phyloP scores from a whole-genome alignment of 35 echinoderm and acorn worm species.

The Ptychodera flava region DNA sequence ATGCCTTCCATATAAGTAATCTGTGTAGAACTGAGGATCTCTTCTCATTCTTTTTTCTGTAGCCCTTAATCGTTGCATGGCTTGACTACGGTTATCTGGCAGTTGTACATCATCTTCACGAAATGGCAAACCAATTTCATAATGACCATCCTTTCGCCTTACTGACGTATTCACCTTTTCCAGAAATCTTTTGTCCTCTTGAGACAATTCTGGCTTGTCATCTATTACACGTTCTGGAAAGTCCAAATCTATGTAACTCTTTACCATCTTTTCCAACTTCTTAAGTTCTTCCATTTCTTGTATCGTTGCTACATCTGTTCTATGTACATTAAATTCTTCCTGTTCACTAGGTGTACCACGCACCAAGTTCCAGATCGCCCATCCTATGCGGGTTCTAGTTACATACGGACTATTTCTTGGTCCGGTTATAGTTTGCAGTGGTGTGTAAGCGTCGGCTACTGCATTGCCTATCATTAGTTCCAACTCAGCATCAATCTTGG shows the following conservation, averaged over 20 bases:
- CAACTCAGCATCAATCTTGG: conserved; percentile 45
- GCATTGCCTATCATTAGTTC: conserved; percentile 34
- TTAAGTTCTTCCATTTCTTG: conserved; percentile 18
- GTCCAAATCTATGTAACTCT: conserved; percentile 6
- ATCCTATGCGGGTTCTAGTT: neutral
- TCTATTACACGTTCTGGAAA: conserved; percentile 31
- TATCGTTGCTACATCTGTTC: conserved; percentile 7
- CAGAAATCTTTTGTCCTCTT: conserved; percentile 29
- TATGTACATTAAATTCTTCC: neutral
- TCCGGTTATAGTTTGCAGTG: conserved; percentile 11
- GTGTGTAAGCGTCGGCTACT: conserved; percentile 34
- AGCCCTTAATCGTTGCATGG: conserved; percentile 24
- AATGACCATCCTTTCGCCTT: conserved; percentile 19
- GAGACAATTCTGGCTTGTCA: neutral
- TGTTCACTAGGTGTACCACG: neutral
- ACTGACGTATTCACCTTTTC: neutral
- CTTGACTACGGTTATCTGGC: conserved; percentile 18
- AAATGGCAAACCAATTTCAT: conserved; percentile 37
- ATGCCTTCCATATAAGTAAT: conserved; percentile 53
- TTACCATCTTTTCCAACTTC: conserved; percentile 3
- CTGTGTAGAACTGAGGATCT: conserved; percentile 26
- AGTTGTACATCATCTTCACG: neutral
- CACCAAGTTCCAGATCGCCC: conserved; percentile 21
- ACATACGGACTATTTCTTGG: conserved; percentile 14
- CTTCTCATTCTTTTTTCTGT: conserved; percentile 33